These are phyloP conservation scores for Hyaena hyaena DNA, from an alignment of 2,113 vertebrate genomes.

Conservation along the genomic window DNA sequence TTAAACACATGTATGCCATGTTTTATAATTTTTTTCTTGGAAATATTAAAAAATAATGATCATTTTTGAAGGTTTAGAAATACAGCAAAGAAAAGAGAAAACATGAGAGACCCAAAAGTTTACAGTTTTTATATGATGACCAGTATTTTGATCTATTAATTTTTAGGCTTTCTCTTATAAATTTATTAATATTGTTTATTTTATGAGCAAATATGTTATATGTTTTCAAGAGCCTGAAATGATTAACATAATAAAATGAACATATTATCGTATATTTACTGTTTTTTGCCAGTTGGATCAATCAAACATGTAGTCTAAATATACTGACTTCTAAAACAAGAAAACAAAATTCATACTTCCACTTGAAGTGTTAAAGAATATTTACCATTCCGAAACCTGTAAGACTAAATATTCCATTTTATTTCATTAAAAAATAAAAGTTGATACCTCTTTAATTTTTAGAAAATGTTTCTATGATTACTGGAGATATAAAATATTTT, in stretches of 20 bases:
- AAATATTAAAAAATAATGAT: not conserved
- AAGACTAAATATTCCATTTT: slow-evolving; percentile 22
- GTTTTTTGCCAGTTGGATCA: not conserved
- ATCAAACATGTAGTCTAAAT: not conserved
- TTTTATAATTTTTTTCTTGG: not conserved
- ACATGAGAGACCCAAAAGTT: not conserved
- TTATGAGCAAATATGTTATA: not conserved
- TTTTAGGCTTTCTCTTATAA: not conserved
- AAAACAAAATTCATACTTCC: not conserved
- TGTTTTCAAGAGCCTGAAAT: not conserved
- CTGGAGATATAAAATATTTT: not conserved
- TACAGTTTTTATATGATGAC: not conserved
- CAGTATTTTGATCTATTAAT: not conserved
- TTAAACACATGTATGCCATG: not conserved
- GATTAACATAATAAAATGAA: not conserved
- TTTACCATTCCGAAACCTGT: not conserved
- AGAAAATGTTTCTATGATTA: not conserved
- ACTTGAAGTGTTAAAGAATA: not conserved
- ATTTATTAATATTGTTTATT: not conserved
- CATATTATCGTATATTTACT: not conserved
- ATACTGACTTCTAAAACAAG: not conserved
- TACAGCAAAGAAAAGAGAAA: not conserved
- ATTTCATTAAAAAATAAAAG: slow-evolving; percentile 27
- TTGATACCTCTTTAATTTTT: not conserved
- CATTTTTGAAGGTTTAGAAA: slow-evolving; percentile 20